A percentile compares a stretch with the other conserved stretches of the same genome.
Conservation (phyloP, 92 coral and sea anemone genomes). For the Umimayanthus kanabou region DNA sequence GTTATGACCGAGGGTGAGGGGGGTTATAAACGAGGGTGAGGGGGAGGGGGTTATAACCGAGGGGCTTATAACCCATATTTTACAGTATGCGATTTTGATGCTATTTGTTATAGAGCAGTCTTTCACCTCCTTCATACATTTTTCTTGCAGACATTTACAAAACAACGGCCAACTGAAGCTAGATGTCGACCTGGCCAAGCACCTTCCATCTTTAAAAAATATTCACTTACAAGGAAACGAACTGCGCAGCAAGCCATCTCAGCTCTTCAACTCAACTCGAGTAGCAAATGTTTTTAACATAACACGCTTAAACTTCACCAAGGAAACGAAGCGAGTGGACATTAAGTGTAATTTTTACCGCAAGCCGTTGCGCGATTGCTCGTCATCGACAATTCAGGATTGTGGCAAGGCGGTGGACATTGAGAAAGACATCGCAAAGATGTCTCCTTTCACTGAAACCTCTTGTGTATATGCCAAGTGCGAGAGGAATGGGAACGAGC, state of each 20-base stretch:
- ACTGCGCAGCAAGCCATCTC: conserved; percentile 48
- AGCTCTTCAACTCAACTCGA: conserved; percentile 62
- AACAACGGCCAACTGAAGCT: conserved; percentile 66
- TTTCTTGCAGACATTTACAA: conserved; percentile 68
- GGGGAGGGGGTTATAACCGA: too few relatives aligned
- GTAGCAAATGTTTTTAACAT: conserved; percentile 15
- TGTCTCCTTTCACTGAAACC: conserved; percentile 53
- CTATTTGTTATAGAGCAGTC: background rate
- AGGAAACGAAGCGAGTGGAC: conserved; percentile 57
- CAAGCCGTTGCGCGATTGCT: conserved; percentile 70
- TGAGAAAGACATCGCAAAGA: conserved; percentile 61
- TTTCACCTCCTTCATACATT: background rate
- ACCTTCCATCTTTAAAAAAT: conserved; percentile 56
- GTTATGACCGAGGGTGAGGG: too few relatives aligned
- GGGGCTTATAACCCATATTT: too few relatives aligned
- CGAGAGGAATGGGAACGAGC: conserved; percentile 56
- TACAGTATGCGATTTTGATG: too few relatives aligned
- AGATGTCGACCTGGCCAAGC: conserved; percentile 59
- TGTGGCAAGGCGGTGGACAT: conserved; percentile 64
- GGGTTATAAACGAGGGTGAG: too few relatives aligned
- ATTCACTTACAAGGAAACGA: conserved; percentile 60
- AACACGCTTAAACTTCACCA: conserved; percentile 28
- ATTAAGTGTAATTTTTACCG: conserved; percentile 76
- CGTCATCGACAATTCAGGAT: conserved; percentile 49
- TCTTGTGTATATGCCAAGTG: conserved; percentile 78